Evolutionary conservation across 2,888 invertebrate genomes (phyloP), one percentile per base, ranked within the genome.

Genomic region (Himalopsyche anomala): DNA sequence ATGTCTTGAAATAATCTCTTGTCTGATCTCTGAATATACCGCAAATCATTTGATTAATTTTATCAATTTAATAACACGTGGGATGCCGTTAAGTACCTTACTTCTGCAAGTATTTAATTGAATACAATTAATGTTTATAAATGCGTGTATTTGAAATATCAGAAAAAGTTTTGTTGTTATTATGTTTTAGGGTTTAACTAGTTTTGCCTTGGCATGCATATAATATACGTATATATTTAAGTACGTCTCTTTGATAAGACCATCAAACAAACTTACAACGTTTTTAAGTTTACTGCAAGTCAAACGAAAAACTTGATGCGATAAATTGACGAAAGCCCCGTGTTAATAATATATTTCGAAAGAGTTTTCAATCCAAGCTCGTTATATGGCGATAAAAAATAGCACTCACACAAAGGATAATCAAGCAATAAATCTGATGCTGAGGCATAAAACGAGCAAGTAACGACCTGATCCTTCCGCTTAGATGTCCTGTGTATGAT

Each of bases 371-470:
- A 74, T 74, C 74, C 74, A 82, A 38, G 69, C 69, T 85, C 55
- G 80, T 82, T 82, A 82, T 85, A 82, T 38, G 40, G 40, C 56
- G 54, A 82, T 85, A 85, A 85, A 85, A 74, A 74, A 74, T 74
- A 74, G 74, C 74, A 74, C 74, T 74, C 62, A 80, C 85, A 85
- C 82, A 54, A 45, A 85, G 85, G 17, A 36, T 45, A 62, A 85
- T 85, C 83, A 85, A 85, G 83, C 40, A 83, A 85, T 85, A 85
- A 85, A 85, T 85, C 45, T 62, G 15, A 38, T 83, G 80, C n/a
- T 80, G 80, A 80, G 69, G 69, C 36, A 81, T 85, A 85, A 80
- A 84, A 80, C 84, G 62, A n/a, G 15, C 81, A n/a, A 84, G 81
- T 81, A 84, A 84, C 80, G 80, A 84, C 42, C 80, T 84, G 80